Conservation (phyloP, 2,797 vertebrate species). For the Pelodytes ibericus region DNA sequence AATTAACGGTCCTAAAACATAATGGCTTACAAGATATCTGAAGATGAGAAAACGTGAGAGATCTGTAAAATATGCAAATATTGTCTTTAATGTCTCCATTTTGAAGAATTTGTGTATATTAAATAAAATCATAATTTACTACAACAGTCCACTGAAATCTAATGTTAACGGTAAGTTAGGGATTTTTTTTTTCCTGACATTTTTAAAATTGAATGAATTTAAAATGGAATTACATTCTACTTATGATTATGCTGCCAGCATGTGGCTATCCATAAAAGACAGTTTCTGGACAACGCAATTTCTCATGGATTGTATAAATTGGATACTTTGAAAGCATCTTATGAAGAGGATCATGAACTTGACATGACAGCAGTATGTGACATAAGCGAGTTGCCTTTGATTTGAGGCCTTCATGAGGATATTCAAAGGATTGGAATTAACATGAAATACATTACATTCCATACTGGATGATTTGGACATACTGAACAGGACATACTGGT, state of each 20-base stretch:
- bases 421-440: not conserved
- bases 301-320: constrained; percentile 23
- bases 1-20: no score
- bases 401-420: no score
- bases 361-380: no score
- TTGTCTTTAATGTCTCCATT: not conserved
- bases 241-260: not conserved
- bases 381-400: no score
- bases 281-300: not conserved
- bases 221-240: no score
- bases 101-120: not conserved
- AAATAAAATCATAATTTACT: not conserved
- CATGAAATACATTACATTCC: not conserved
- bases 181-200: not conserved
- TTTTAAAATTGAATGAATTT: not conserved
- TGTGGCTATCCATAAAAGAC: not conserved
- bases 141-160: not conserved
- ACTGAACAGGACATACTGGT: not conserved
- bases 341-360: constrained; percentile 4
- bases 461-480: not conserved
- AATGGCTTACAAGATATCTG: not conserved
- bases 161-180: constrained; percentile 41
- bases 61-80: not conserved
- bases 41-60: not conserved
- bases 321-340: not conserved